Percentiles rank a stretch among this genome's conserved stretches.
These are phyloP conservation scores for Hirtodrosophila alboralis DNA, from an alignment of 2,888 invertebrate genomes.

Conservation along the genomic window DNA sequence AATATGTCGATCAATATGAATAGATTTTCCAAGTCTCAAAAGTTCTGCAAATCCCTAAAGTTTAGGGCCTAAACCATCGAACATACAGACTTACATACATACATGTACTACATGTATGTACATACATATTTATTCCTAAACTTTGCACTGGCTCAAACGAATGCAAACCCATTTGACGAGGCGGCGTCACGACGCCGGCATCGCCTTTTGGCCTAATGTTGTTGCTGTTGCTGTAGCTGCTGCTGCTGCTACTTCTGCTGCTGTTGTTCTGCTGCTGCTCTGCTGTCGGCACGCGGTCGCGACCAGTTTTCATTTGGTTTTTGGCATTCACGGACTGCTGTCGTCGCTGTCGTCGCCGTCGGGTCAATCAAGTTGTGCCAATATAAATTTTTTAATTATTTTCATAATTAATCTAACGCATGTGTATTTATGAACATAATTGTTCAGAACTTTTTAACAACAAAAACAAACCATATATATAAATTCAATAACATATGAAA, in stretches of 20 bases:
- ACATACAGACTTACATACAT: not conserved
- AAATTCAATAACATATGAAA: not conserved
- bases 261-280: constrained; percentile 29
- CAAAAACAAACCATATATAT: constrained; percentile 1
- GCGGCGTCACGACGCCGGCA: constrained; percentile 31
- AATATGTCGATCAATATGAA: too few relatives aligned
- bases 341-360: constrained; percentile 50
- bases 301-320: constrained; percentile 73
- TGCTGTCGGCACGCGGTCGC: constrained; percentile 61
- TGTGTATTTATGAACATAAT: constrained; percentile 8
- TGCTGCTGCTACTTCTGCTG: constrained; percentile 12
- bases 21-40: too few relatives aligned
- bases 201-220: constrained; percentile 23
- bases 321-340: constrained; percentile 63
- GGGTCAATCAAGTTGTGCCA: constrained; percentile 50
- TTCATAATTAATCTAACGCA: constrained; percentile 20
- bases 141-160: constrained; percentile 27
- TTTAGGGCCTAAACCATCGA: not conserved
- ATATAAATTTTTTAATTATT: constrained; percentile 23
- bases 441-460: constrained; percentile 1
- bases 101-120: constrained; percentile 5
- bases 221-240: constrained; percentile 24
- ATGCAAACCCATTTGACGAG: constrained; percentile 39
- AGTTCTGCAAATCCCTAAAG: too few relatives aligned
- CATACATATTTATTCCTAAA: constrained; percentile 14